A percentile compares a stretch with the other conserved stretches of the same genome.
These are phyloP conservation scores for Callospermophilus lateralis DNA, from an alignment of 2,113 vertebrate genomes.

Conservation along the genomic window DNA sequence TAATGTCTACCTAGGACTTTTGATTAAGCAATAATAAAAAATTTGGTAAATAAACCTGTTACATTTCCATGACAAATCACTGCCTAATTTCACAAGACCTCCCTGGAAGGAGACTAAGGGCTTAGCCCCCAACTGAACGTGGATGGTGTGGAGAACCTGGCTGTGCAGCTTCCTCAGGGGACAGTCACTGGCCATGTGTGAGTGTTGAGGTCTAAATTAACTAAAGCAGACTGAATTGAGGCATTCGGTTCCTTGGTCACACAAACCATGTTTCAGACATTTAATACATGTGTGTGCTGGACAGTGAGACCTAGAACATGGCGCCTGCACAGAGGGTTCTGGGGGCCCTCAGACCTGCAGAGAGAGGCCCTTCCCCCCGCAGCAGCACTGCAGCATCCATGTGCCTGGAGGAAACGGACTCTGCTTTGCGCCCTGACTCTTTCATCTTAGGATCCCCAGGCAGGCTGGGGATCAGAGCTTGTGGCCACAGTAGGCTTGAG, in stretches of 20 bases:
- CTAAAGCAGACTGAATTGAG: background rate
- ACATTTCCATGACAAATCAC: background rate
- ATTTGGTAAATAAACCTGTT: fast-evolving
- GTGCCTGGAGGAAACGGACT: background rate
- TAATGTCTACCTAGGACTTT: background rate
- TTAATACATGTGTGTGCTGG: fast-evolving
- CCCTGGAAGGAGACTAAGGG: background rate
- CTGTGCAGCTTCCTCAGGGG: background rate
- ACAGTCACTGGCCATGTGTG: background rate
- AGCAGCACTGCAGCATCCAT: fast-evolving
- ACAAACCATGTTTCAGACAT: background rate
- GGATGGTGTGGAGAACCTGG: background rate
- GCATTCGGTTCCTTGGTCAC: background rate
- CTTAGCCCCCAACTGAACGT: background rate
- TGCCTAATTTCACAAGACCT: background rate
- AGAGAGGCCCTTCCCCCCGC: background rate
- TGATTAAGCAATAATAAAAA: background rate
- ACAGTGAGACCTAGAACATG: fast-evolving
- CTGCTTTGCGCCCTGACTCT: fast-evolving
- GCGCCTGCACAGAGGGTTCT: fast-evolving
- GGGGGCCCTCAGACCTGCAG: background rate
- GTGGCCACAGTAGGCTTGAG: background rate
- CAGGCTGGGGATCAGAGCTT: background rate
- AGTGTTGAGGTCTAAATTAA: background rate
- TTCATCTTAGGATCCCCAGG: background rate